Conservation (phyloP, 2,797 vertebrate species). For the Eulemur rubriventer region DNA sequence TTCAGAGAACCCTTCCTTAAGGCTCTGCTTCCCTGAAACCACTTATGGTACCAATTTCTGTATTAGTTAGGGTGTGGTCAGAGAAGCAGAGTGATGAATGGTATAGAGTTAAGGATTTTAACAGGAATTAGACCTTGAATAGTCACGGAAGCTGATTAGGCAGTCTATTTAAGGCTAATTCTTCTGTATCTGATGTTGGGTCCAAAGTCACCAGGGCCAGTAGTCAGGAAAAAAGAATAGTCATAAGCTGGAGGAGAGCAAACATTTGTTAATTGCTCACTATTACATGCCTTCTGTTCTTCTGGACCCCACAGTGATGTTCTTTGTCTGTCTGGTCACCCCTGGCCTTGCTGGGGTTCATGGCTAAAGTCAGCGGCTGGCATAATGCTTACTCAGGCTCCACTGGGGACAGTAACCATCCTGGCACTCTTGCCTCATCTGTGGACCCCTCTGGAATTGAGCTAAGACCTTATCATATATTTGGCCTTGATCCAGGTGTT, state of each 20-base stretch:
- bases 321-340: background rate
- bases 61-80: background rate
- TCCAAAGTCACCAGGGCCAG: background rate
- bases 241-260: background rate
- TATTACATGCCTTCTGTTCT: background rate
- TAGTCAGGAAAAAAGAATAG: background rate
- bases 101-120: background rate
- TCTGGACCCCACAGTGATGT: background rate
- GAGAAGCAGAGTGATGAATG: background rate
- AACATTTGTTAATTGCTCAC: background rate
- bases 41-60: background rate
- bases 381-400: background rate
- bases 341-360: background rate
- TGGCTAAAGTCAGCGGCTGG: background rate
- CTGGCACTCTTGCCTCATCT: background rate
- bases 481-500: background rate
- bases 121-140: background rate
- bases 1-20: background rate
- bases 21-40: background rate
- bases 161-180: background rate
- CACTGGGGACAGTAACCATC: background rate
- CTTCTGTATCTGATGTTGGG: background rate
- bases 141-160: background rate
- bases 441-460: background rate
- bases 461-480: background rate